These are phyloP conservation scores for Pholis gunnellus DNA, from an alignment of 2,113 vertebrate genomes.

Conservation along the genomic window DNA sequence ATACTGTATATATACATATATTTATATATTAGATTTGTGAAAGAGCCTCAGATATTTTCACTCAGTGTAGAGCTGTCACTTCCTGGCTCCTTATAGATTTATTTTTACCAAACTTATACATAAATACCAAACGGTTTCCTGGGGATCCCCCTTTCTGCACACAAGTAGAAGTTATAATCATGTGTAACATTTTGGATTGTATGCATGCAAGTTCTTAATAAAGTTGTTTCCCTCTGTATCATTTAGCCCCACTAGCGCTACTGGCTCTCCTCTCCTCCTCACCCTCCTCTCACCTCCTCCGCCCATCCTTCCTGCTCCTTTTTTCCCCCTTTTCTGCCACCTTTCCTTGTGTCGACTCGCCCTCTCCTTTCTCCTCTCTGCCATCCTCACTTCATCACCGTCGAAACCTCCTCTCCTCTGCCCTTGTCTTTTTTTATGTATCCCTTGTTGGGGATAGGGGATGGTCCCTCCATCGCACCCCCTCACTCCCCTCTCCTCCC, in stretches of 20 bases:
- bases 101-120: too few relatives aligned
- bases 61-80: conserved; percentile 26
- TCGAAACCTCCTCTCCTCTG: neutral
- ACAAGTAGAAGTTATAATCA: neutral
- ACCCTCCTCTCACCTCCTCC: neutral
- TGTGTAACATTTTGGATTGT: neutral
- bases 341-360: neutral
- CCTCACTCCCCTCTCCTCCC: neutral
- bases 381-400: neutral
- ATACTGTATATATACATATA: too few relatives aligned
- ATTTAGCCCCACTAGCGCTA: neutral
- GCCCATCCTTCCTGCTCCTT: neutral
- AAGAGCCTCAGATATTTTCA: neutral
- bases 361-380: neutral
- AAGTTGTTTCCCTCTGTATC: neutral
- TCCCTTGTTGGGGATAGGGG: neutral
- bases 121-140: too few relatives aligned
- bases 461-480: neutral
- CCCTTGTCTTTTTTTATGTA: neutral
- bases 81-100: too few relatives aligned
- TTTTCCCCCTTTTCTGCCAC: neutral
- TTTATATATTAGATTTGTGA: too few relatives aligned
- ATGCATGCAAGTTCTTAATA: neutral
- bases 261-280: neutral
- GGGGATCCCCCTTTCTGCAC: neutral